A percentile compares a stretch with the other conserved stretches of the same genome.
Evolutionary conservation across 1,140 invertebrate genomes (phyloP).

Genomic region (Linepithema humile): DNA sequence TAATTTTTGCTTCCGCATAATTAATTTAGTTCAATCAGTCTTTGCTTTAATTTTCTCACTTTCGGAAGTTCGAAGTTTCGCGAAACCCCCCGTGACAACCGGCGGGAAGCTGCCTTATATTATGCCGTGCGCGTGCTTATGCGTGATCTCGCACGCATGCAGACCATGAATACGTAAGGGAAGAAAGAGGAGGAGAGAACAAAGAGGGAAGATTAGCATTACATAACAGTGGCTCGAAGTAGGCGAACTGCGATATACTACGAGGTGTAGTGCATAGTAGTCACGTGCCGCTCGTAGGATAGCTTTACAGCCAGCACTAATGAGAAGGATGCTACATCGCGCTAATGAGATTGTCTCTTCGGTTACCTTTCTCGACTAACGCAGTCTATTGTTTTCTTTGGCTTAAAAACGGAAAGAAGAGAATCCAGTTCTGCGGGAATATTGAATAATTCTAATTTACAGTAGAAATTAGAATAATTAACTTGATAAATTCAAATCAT

Average conservation of each 20-base stretch:
- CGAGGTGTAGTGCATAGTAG: conserved; percentile 13
- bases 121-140: background rate
- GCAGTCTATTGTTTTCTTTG: conserved; percentile 5
- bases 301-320: conserved; percentile 52
- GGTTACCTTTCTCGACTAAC: conserved; percentile 3
- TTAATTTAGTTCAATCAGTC: background rate
- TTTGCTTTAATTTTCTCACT: background rate
- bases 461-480: background rate
- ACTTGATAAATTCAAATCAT: background rate
- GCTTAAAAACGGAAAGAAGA: background rate
- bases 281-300: conserved; percentile 56
- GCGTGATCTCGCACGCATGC: conserved; percentile 16
- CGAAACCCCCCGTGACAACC: background rate
- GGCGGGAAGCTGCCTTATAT: background rate
- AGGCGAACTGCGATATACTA: conserved; percentile 42
- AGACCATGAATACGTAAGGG: background rate
- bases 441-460: background rate
- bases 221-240: conserved; percentile 40
- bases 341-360: conserved; percentile 37
- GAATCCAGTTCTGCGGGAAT: no score
- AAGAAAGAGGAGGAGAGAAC: background rate
- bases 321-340: conserved; percentile 22
- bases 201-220: conserved; percentile 11
- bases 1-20: background rate
- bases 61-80: background rate